These are phyloP conservation scores for Marmota flaviventris DNA, from an alignment of 2,113 vertebrate genomes.

Conservation along the genomic window DNA sequence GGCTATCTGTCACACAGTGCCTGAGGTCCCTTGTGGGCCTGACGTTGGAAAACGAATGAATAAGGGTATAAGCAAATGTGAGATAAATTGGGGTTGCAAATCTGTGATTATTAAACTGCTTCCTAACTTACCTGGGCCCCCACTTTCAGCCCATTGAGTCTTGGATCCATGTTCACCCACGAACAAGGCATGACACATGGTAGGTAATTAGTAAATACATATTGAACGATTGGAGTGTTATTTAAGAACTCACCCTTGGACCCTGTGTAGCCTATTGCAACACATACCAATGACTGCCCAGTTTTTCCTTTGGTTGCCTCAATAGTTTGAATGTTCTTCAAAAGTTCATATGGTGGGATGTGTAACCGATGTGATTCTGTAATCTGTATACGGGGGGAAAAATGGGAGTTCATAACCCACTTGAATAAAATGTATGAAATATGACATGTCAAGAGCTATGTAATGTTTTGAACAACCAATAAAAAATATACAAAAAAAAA, in stretches of 20 bases:
- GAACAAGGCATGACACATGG: not conserved
- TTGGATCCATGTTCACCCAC: too few species aligned
- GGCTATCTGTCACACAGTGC: too few species aligned
- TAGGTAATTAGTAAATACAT: too few species aligned
- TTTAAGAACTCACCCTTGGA: not conserved
- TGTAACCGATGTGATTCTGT: too few species aligned
- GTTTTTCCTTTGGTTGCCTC: not conserved
- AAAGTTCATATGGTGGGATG: too few species aligned
- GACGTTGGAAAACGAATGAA: not conserved
- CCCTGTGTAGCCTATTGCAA: fast-evolving
- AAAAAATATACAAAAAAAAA: not conserved
- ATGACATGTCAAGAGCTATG: too few species aligned
- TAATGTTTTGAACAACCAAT: too few species aligned
- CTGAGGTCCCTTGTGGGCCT: too few species aligned
- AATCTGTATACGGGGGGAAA: too few species aligned
- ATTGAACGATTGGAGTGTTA: not conserved
- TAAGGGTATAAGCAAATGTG: not conserved
- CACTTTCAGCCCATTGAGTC: not conserved
- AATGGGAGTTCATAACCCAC: too few species aligned
- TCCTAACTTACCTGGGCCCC: too few species aligned
- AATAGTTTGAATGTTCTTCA: not conserved
- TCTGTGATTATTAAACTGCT: not conserved
- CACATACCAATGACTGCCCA: not conserved
- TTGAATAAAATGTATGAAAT: too few species aligned
- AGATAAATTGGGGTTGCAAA: not conserved